Evolutionary conservation across 2,113 vertebrate genomes (phyloP).

Genomic region (Larimichthys crocea): DNA sequence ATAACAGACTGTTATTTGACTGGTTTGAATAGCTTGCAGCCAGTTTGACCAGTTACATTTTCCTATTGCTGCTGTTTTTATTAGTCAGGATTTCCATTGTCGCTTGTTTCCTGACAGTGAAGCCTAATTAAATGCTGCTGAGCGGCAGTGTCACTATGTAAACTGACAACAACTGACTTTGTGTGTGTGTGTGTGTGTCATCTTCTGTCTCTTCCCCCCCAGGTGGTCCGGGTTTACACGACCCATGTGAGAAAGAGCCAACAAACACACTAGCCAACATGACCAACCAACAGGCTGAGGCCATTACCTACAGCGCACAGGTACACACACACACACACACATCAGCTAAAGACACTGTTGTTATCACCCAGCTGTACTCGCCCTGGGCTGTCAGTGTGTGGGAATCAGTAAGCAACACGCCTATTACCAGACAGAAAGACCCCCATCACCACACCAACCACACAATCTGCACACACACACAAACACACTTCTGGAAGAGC

Average conservation of each 20-base stretch:
- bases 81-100: slow-evolving; percentile 9
- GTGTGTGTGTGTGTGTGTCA: slow-evolving; percentile 2
- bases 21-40: background rate
- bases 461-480: slow-evolving; percentile 7
- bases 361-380: slow-evolving; percentile 59
- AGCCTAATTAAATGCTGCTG: slow-evolving; percentile 35
- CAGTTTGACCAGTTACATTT: background rate
- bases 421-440: slow-evolving; percentile 58
- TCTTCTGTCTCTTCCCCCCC: slow-evolving; percentile 39
- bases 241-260: slow-evolving; percentile 96
- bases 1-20: background rate
- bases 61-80: background rate
- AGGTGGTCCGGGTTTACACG: slow-evolving; percentile 97
- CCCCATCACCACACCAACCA: slow-evolving; percentile 19
- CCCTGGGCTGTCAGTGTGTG: slow-evolving; percentile 53
- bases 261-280: slow-evolving; percentile 92
- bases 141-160: slow-evolving; percentile 1
- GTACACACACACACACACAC: slow-evolving; percentile 77
- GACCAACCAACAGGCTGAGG: slow-evolving; percentile 94
- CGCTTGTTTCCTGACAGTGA: slow-evolving; percentile 3
- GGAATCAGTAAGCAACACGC: slow-evolving; percentile 49
- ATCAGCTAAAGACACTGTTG: slow-evolving; percentile 40
- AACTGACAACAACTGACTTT: slow-evolving; percentile 33
- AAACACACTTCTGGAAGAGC: slow-evolving; percentile 33
- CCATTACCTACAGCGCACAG: slow-evolving; percentile 95